A percentile compares a stretch with the other conserved stretches of the same genome.
These are phyloP conservation scores for Ammodytes marinus DNA, from an alignment of 2,113 vertebrate species.

Conservation along the genomic window DNA sequence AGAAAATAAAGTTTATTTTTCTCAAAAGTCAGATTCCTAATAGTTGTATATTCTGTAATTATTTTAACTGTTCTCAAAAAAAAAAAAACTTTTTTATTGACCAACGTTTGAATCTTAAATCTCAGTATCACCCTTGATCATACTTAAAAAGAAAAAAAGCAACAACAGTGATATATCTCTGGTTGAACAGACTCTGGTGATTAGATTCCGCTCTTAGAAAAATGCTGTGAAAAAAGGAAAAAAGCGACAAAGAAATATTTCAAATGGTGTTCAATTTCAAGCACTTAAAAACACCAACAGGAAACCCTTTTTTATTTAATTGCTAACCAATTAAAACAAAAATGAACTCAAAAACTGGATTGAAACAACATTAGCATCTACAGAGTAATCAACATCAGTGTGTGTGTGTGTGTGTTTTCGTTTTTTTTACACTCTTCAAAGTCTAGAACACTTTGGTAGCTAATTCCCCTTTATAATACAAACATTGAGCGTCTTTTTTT, in stretches of 20 bases:
- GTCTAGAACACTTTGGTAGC: constrained; percentile 69
- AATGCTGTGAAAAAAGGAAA: constrained; percentile 67
- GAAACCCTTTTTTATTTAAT: constrained; percentile 45
- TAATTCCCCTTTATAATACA: constrained; percentile 73
- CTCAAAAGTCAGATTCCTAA: constrained; percentile 70
- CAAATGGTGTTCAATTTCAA: constrained; percentile 71
- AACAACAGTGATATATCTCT: constrained; percentile 54
- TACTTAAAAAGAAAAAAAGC: constrained; percentile 28
- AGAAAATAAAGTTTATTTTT: constrained; percentile 82
- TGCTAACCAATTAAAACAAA: constrained; percentile 51
- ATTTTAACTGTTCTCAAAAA: constrained; percentile 41
- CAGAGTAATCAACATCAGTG: constrained; percentile 66
- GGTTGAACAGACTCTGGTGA: constrained; percentile 59
- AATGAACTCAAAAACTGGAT: constrained; percentile 60
- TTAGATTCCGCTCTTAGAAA: constrained; percentile 61
- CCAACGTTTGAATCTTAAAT: constrained; percentile 57
- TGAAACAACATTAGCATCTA: constrained; percentile 72
- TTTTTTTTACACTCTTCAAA: constrained; percentile 57
- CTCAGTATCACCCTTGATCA: constrained; percentile 58
- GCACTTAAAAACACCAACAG: constrained; percentile 74
- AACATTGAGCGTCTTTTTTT: constrained; percentile 73
- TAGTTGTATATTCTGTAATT: constrained; percentile 49
- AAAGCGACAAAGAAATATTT: constrained; percentile 67
- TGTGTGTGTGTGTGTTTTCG: constrained; percentile 20
- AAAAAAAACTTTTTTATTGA: constrained; percentile 52